Evolutionary conservation across 2,113 vertebrate species (phyloP).

Genomic region (Leptocoma aspasia): DNA sequence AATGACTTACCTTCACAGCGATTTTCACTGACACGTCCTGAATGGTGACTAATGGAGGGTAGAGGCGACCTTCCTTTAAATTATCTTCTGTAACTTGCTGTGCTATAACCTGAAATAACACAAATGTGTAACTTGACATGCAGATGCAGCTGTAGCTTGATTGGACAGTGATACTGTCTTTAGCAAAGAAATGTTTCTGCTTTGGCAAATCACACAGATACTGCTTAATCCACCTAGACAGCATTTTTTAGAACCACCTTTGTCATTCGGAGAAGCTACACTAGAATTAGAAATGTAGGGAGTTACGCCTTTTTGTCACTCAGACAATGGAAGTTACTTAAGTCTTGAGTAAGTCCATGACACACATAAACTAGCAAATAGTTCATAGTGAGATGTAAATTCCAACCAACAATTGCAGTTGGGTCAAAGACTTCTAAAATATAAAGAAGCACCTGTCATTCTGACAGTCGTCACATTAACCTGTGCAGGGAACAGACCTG

Average conservation of each 20-base stretch:
- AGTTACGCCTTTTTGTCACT: background rate
- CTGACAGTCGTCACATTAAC: background rate
- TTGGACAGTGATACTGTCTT: background rate
- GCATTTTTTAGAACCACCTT: background rate
- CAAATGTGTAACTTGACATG: background rate
- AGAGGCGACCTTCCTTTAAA: constrained; percentile 88
- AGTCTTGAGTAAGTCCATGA: background rate
- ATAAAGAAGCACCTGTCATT: background rate
- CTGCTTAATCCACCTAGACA: background rate
- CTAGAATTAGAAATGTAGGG: background rate
- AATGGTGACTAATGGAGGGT: constrained; percentile 88
- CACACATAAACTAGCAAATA: background rate
- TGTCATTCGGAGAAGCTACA: background rate
- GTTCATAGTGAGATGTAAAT: background rate
- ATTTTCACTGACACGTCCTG: constrained; percentile 86
- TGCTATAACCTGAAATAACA: constrained; percentile 82
- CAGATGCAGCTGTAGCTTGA: background rate
- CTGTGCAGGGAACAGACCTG: background rate
- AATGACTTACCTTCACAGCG: constrained; percentile 82
- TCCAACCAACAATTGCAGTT: background rate
- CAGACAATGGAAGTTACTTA: background rate
- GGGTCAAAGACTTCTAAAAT: background rate
- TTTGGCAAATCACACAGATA: background rate
- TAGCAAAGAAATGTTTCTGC: background rate
- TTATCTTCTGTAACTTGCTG: constrained; percentile 86